phyloP scores from a whole-genome alignment of 2,797 vertebrate species.

The Mico argentatus region DNA sequence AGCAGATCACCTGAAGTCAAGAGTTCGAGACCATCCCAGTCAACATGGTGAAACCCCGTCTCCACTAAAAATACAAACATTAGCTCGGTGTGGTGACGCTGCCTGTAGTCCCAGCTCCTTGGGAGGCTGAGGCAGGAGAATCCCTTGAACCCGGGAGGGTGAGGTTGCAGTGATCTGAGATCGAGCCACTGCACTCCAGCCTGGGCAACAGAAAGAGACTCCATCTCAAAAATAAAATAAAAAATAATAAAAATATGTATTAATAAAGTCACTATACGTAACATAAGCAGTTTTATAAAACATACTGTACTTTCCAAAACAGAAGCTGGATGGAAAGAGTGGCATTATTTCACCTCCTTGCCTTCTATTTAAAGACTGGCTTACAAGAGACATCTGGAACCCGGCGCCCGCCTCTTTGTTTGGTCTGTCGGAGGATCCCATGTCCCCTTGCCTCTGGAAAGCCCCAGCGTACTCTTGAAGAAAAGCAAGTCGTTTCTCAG shows the following conservation, averaged over 20 bases:
- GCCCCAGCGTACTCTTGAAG: not conserved
- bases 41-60: not conserved
- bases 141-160: accelerated
- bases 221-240: not conserved
- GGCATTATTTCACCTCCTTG: not conserved
- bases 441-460: not conserved
- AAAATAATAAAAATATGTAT: not conserved
- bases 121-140: not conserved
- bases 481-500: not conserved
- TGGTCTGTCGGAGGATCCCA: not conserved
- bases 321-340: not conserved
- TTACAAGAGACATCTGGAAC: not conserved
- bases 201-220: accelerated
- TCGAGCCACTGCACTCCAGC: not conserved
- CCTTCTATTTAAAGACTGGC: not conserved
- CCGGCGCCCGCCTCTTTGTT: not conserved
- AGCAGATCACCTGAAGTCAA: not conserved
- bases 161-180: not conserved
- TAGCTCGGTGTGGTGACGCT: accelerated
- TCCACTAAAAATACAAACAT: not conserved
- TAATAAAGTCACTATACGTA: not conserved
- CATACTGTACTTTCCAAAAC: not conserved
- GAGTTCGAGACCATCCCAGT: not conserved
- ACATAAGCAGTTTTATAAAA: not conserved
- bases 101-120: not conserved